Evolutionary conservation across 2,888 invertebrate genomes (phyloP).

Genomic region (Leptinotarsa juncta): DNA sequence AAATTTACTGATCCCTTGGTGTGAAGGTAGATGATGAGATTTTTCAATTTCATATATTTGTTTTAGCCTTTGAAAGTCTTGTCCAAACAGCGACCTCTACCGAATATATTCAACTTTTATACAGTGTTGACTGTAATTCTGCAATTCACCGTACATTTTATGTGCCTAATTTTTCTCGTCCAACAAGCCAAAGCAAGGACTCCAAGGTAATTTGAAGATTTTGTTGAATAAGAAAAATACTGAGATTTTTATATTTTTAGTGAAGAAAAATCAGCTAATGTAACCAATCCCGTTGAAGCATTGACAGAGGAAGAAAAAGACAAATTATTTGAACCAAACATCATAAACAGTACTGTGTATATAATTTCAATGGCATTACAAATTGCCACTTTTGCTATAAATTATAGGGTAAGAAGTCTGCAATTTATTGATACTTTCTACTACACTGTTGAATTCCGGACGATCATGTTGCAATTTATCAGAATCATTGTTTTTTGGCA

Average conservation of each 20-base stretch:
- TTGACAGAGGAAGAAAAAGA: slow-evolving; percentile 77
- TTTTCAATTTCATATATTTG: not conserved
- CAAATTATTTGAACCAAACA: slow-evolving; percentile 88
- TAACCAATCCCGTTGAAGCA: slow-evolving; percentile 65
- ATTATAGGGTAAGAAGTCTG: slow-evolving; percentile 84
- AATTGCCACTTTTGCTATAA: slow-evolving; percentile 98
- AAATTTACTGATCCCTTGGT: not conserved
- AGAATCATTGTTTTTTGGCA: not conserved
- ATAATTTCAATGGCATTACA: slow-evolving; percentile 98
- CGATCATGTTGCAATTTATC: no score
- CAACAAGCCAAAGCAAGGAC: slow-evolving; percentile 80
- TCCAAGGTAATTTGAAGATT: slow-evolving; percentile 71
- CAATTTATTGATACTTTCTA: not conserved
- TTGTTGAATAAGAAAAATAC: not conserved
- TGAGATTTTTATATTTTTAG: slow-evolving; percentile 53
- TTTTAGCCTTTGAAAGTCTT: slow-evolving; percentile 87
- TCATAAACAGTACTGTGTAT: slow-evolving; percentile 98
- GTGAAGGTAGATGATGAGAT: not conserved
- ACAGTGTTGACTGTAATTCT: slow-evolving; percentile 94
- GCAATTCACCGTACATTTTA: slow-evolving; percentile 96
- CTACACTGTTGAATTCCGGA: no score
- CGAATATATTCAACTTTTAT: slow-evolving; percentile 98
- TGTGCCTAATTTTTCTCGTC: slow-evolving; percentile 90
- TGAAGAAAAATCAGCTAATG: slow-evolving; percentile 67
- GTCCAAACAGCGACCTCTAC: slow-evolving; percentile 93